phyloP scores from a whole-genome alignment of 2,113 vertebrate species.

The Phylloscopus trochilus region DNA sequence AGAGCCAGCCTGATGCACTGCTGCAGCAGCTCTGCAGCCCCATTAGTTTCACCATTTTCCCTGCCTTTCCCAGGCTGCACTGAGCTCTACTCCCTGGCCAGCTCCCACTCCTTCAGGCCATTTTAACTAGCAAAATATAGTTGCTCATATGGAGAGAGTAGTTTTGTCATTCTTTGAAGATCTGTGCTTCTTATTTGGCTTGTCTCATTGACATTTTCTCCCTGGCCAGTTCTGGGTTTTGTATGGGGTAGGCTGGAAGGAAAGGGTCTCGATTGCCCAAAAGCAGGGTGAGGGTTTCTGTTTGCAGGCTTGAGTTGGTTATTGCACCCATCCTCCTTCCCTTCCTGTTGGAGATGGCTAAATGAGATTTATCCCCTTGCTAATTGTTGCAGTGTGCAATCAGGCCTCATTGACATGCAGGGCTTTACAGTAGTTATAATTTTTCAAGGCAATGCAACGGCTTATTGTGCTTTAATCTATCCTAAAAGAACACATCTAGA shows the following conservation, averaged over 20 bases:
- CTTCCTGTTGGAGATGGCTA: not conserved
- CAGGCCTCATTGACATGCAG: not conserved
- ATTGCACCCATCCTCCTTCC: not conserved
- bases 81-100: not conserved
- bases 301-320: not conserved
- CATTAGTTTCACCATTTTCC: not conserved
- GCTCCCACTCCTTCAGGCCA: not conserved
- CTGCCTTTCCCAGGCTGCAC: not conserved
- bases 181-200: not conserved
- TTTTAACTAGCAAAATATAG: not conserved
- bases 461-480: not conserved
- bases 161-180: not conserved
- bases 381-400: not conserved
- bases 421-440: not conserved
- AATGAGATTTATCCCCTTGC: not conserved
- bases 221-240: not conserved
- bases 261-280: accelerated
- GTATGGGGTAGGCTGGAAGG: not conserved
- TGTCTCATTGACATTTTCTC: not conserved
- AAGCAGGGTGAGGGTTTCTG: not conserved
- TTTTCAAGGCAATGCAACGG: not conserved
- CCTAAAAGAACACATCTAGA: not conserved
- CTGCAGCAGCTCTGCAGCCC: not conserved
- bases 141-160: not conserved
- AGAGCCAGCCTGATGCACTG: not conserved